phyloP scores from a whole-genome alignment of 2,113 vertebrate species.

The Myiagra hebetior region DNA sequence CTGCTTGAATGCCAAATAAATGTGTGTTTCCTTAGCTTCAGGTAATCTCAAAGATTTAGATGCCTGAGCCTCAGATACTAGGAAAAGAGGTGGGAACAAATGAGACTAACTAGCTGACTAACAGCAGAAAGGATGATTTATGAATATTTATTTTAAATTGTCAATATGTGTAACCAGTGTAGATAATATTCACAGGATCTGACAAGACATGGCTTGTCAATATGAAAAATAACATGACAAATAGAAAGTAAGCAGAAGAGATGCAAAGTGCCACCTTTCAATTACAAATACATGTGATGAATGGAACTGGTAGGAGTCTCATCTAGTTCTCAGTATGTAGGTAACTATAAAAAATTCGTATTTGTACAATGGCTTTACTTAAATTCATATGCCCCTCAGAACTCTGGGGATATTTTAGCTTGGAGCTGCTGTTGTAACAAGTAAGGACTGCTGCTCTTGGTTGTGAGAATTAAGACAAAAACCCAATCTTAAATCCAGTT shows the following conservation, averaged over 20 bases:
- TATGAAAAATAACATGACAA: constrained; percentile 21
- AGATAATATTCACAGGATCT: not conserved
- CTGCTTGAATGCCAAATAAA: not conserved
- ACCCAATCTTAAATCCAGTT: not conserved
- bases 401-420: not conserved
- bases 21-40: not conserved
- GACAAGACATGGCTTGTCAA: not conserved
- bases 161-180: not conserved
- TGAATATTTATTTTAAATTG: not conserved
- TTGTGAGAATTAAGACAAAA: not conserved
- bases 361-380: not conserved
- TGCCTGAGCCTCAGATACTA: not conserved
- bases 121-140: not conserved
- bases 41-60: not conserved
- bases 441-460: not conserved
- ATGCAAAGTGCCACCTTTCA: not conserved
- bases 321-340: not conserved
- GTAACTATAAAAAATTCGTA: not conserved
- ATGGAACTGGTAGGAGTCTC: not conserved
- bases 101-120: not conserved
- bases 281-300: not conserved
- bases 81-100: not conserved
- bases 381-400: not conserved
- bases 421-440: not conserved
- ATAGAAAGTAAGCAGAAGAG: not conserved